Base-by-base conservation (phyloP, 2,797 vertebrate species). In the Ataeniobius toweri region DNA sequence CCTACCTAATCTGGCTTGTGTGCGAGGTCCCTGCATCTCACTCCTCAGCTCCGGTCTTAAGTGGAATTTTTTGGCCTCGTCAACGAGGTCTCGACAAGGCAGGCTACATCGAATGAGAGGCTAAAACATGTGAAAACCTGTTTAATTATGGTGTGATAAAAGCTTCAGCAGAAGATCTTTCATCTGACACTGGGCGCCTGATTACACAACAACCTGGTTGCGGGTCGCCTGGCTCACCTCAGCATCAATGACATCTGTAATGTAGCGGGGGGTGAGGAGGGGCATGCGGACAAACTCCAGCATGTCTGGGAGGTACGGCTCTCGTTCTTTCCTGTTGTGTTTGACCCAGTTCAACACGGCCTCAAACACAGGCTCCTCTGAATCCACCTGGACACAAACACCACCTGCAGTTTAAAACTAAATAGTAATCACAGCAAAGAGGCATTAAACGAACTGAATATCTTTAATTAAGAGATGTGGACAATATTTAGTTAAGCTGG, bases 21-120 rank as follows among this genome's bases (percentile, higher is more conserved):
- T 99, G 89, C 98, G 96, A 69, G 98, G 97, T 78, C 98, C 97
- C 85, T 99, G 98, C 98, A 99, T 99, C 87, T 99, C 98, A 88
- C 97, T 98, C 74, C 98, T 96, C 74, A 99, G 96, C 89, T 99
- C 98, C 0, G 98, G 98, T 72, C 98, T 96, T 83, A 99, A 92
- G 85, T 99, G 98, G 91, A 99, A 99, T 90, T 99, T 99, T 96
- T 99, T 99, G 71, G 98, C 98, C 95, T 99, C 98, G 0, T 99
- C 98, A 5, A 99, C 98, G 0, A 99, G 97, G 93, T 99, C 98
- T 93, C 98, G 96, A 93, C 98, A 99, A 24, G 97, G 97, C 89
- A 99, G 95, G 80, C 98, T 99, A 88, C 98, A 98, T 69, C 96
- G 97, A 83, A 99, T 97, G 61, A 99, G 95, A 78, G 98, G 97